Conservation (phyloP, 2,888 invertebrate genomes). For the Melinopterus prodromus region DNA sequence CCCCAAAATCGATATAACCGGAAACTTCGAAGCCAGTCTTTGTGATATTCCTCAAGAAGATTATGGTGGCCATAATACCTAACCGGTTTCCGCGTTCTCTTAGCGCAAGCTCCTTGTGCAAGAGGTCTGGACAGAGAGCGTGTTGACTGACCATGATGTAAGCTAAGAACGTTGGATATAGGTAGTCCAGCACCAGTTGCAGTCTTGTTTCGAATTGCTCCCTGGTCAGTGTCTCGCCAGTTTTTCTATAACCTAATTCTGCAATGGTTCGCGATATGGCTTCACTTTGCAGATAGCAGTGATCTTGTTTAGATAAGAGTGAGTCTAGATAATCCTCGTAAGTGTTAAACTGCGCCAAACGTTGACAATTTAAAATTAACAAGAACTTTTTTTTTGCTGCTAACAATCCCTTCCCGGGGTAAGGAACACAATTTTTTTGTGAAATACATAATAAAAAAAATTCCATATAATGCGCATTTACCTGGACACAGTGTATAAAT, state of each 20-base stretch:
- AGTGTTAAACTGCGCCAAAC: constrained; percentile 67
- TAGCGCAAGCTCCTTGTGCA: constrained; percentile 73
- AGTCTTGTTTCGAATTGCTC: constrained; percentile 69
- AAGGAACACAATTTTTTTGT: too few relatives aligned
- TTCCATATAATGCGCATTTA: too few relatives aligned
- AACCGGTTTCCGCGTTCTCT: constrained; percentile 79
- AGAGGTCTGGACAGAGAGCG: constrained; percentile 64
- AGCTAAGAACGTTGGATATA: constrained; percentile 69
- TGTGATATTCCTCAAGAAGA: constrained; percentile 77
- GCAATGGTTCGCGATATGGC: constrained; percentile 75
- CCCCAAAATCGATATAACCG: constrained; percentile 84
- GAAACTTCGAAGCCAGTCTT: constrained; percentile 81
- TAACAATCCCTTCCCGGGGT: too few relatives aligned
- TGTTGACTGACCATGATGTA: constrained; percentile 70
- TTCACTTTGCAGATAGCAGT: constrained; percentile 76
- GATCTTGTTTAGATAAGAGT: constrained; percentile 74
- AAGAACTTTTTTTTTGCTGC: too few relatives aligned
- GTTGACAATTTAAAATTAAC: too few relatives aligned
- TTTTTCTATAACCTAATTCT: constrained; percentile 75
- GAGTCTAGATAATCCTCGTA: constrained; percentile 87
- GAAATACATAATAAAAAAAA: too few relatives aligned
- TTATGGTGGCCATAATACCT: constrained; percentile 80
- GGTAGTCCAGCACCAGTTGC: constrained; percentile 65
- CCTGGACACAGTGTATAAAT: too few relatives aligned
- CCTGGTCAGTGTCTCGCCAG: constrained; percentile 71